These are phyloP conservation scores for Notothenia coriiceps DNA, from an alignment of 2,113 vertebrate genomes.

Conservation along the genomic window DNA sequence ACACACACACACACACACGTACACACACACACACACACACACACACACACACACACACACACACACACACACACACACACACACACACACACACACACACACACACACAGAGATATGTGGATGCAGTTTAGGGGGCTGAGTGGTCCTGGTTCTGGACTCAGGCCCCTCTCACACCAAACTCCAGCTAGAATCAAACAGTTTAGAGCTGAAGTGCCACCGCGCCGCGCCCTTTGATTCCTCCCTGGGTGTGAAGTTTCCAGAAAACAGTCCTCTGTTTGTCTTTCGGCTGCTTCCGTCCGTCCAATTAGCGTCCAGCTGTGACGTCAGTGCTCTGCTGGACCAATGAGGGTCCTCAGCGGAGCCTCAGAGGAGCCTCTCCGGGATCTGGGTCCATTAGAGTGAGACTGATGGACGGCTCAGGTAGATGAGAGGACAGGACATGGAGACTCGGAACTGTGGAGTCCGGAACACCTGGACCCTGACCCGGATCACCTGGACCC, in stretches of 20 bases:
- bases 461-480: conserved; percentile 52
- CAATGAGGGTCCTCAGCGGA: conserved; percentile 67
- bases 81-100: too few species aligned
- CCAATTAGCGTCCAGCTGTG: conserved; percentile 69
- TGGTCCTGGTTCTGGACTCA: not conserved
- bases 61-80: too few species aligned
- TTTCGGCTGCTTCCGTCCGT: not conserved
- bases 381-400: not conserved
- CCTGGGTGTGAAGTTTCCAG: not conserved
- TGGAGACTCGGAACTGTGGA: conserved; percentile 85
- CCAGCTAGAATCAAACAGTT: not conserved
- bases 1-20: too few species aligned
- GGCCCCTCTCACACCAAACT: not conserved
- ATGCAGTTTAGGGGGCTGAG: not conserved
- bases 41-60: too few species aligned
- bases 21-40: too few species aligned
- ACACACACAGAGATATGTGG: too few species aligned
- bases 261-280: not conserved
- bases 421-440: conserved; percentile 85
- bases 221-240: too few species aligned
- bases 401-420: conserved; percentile 45
- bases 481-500: conserved; percentile 59
- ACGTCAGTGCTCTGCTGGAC: conserved; percentile 48
- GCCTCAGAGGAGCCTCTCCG: conserved; percentile 1
- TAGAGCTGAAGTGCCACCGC: not conserved